These are phyloP conservation scores for Chrysodeixis includens DNA, from an alignment of 2,888 invertebrate genomes.

Conservation along the genomic window DNA sequence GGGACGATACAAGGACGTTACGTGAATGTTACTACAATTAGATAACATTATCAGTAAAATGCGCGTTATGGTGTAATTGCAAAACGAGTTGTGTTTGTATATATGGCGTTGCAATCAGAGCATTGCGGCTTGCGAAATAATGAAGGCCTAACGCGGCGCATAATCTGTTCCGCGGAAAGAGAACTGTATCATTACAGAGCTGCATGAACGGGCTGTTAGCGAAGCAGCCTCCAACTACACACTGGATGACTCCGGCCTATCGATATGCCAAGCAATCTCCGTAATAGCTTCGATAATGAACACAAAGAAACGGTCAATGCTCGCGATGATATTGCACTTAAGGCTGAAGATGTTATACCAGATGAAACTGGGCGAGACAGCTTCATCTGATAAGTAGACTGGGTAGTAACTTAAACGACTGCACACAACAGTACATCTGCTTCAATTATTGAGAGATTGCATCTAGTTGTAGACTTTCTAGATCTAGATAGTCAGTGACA, in stretches of 20 bases:
- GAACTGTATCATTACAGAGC: constrained; percentile 69
- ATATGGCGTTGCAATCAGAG: constrained; percentile 85
- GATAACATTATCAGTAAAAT: constrained; percentile 51
- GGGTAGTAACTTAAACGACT: constrained; percentile 20
- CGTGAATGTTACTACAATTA: constrained; percentile 43
- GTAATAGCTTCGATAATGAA: constrained; percentile 31
- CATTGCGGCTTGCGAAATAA: constrained; percentile 85
- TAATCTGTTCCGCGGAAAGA: constrained; percentile 81
- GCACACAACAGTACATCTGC: constrained; percentile 29
- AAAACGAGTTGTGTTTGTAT: constrained; percentile 70
- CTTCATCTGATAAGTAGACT: constrained; percentile 32
- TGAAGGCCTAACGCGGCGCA: constrained; percentile 74
- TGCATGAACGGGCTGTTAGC: constrained; percentile 38
- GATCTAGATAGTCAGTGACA: constrained; percentile 53
- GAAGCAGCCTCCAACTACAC: constrained; percentile 22
- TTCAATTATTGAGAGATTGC: constrained; percentile 41
- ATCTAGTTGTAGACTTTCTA: constrained; percentile 54
- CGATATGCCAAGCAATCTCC: constrained; percentile 27
- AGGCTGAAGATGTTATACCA: constrained; percentile 29
- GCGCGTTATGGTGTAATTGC: constrained; percentile 73
- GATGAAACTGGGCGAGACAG: constrained; percentile 31
- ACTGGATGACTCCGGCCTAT: constrained; percentile 23
- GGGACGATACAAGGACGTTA: constrained; percentile 14
- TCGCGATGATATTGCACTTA: constrained; percentile 30
- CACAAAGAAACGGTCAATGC: constrained; percentile 32